Evolutionary conservation across 1,140 invertebrate species (phyloP).

Genomic region (Drosophila biarmipes): DNA sequence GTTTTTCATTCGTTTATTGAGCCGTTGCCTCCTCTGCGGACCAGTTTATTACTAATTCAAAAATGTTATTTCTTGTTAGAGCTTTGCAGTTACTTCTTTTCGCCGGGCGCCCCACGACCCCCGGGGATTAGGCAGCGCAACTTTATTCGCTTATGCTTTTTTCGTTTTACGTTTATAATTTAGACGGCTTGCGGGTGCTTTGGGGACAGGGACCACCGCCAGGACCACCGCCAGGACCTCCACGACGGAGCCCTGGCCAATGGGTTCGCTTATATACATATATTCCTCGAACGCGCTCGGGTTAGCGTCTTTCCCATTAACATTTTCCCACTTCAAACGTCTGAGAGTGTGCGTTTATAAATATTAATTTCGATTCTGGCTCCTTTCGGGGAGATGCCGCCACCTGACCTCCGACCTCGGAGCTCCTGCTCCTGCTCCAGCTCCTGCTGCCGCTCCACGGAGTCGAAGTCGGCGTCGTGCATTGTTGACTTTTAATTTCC

Average conservation of each 20-base stretch:
- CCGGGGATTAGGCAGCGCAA: constrained; percentile 60
- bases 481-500: constrained; percentile 80
- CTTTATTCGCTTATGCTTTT: constrained; percentile 60
- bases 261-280: constrained; percentile 4
- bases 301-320: constrained; percentile 40
- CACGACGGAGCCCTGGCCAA: constrained; percentile 15
- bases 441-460: background rate
- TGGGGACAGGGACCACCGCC: constrained; percentile 23
- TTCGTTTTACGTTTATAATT: constrained; percentile 68
- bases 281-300: constrained; percentile 15
- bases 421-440: background rate
- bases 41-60: constrained; percentile 82
- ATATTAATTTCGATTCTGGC: constrained; percentile 73
- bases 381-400: background rate
- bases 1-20: constrained; percentile 79
- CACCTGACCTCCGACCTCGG: background rate
- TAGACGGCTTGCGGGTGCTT: constrained; percentile 57
- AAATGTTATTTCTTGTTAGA: constrained; percentile 78
- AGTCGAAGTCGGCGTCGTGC: constrained; percentile 27
- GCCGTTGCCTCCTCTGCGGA: constrained; percentile 49
- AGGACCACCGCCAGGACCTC: constrained; percentile 2
- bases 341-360: constrained; percentile 68
- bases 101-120: constrained; percentile 18
- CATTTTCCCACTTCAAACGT: constrained; percentile 40
- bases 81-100: constrained; percentile 47